Conservation (phyloP, 2,888 invertebrate species). For the Leptinotarsa haldemani region DNA sequence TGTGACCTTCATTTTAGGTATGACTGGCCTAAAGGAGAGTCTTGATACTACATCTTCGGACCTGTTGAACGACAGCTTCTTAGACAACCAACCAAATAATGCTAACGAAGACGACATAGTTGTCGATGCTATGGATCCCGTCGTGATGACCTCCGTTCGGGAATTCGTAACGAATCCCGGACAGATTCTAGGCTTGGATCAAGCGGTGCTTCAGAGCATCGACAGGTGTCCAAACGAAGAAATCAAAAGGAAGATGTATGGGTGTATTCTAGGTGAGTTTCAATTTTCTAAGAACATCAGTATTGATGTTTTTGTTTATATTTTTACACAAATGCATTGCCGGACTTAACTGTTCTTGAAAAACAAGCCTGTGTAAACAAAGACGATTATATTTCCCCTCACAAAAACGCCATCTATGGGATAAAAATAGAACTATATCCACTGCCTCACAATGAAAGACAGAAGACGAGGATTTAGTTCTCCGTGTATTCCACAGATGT, state of each 20-base stretch:
- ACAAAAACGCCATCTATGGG: too few species aligned
- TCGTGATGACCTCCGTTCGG: slow-evolving; percentile 64
- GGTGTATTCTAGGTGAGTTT: slow-evolving; percentile 75
- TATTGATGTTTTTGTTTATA: not conserved
- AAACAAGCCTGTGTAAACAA: too few species aligned
- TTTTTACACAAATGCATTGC: too few species aligned
- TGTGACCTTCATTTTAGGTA: slow-evolving; percentile 56
- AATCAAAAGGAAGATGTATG: slow-evolving; percentile 93
- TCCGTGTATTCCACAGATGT: too few species aligned
- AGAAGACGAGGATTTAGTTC: too few species aligned
- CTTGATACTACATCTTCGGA: slow-evolving; percentile 67
- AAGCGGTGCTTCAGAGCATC: slow-evolving; percentile 91
- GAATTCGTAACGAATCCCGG: slow-evolving; percentile 80
- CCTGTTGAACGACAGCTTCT: slow-evolving; percentile 65
- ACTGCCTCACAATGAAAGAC: too few species aligned
- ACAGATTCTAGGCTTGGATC: slow-evolving; percentile 88
- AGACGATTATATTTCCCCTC: too few species aligned
- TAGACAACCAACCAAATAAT: slow-evolving; percentile 69
- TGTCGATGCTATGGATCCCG: slow-evolving; percentile 73
- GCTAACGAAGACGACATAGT: slow-evolving; percentile 78
- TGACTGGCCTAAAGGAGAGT: slow-evolving; percentile 71
- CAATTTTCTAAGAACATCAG: not conserved
- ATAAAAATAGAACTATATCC: too few species aligned
- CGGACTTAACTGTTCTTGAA: too few species aligned
- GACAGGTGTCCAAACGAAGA: slow-evolving; percentile 82